These are phyloP conservation scores for Acyrthosiphon pisum DNA, from an alignment of 1,140 invertebrate genomes.

Conservation along the genomic window DNA sequence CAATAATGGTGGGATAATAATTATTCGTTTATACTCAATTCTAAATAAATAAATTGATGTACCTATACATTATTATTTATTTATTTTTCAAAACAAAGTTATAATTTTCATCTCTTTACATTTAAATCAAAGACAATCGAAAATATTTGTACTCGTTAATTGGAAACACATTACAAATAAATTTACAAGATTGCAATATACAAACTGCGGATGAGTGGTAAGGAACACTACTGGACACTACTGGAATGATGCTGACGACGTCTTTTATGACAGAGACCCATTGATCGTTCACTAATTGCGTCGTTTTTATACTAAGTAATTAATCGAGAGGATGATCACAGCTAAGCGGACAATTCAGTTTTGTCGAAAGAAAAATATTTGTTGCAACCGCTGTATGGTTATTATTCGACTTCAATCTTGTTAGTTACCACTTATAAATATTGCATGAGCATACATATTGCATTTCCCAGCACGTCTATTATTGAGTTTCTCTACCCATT, in stretches of 20 bases:
- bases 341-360: neutral
- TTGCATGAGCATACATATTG: neutral
- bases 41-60: no score
- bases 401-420: neutral
- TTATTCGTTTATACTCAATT: neutral
- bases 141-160: neutral
- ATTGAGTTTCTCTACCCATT: neutral
- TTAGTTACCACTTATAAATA: neutral
- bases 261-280: neutral
- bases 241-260: neutral
- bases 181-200: neutral
- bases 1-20: neutral
- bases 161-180: neutral
- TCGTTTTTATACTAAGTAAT: neutral
- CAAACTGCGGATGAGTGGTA: neutral
- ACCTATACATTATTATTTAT: neutral
- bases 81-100: neutral
- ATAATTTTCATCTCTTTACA: neutral
- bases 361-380: neutral
- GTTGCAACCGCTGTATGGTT: neutral
- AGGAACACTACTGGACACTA: neutral
- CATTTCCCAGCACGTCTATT: neutral
- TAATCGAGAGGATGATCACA: neutral
- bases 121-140: neutral
- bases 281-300: neutral